Evolutionary conservation across 2,888 invertebrate species (phyloP).

Genomic region (Eupithecia vulgata): DNA sequence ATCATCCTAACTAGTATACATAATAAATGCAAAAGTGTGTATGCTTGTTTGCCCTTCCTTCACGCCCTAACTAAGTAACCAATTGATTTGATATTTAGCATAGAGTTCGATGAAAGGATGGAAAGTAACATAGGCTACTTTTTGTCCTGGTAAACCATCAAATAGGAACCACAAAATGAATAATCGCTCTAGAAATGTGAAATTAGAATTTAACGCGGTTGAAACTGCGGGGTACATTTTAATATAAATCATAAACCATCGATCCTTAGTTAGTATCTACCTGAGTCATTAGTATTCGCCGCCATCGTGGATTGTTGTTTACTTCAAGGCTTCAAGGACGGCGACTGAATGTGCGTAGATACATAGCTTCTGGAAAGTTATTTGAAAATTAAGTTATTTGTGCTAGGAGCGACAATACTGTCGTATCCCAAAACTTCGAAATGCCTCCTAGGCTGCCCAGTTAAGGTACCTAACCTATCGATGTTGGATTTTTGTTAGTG

Average conservation of each 20-base stretch:
- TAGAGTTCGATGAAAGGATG: no score
- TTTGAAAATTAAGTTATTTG: background rate
- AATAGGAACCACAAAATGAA: no score
- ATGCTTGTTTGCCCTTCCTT: no score
- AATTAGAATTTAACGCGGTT: no score
- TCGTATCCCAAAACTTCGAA: background rate
- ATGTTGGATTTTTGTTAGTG: background rate
- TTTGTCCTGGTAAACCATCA: no score
- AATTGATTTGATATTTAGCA: no score
- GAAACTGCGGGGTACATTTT: no score
- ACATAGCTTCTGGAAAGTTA: conserved; percentile 6
- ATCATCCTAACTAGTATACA: no score
- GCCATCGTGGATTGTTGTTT: conserved; percentile 47
- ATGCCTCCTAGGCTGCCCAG: background rate
- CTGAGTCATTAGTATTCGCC: conserved; percentile 44
- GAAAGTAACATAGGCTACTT: no score
- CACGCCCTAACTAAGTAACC: no score
- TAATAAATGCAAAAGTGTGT: no score
- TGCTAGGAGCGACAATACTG: background rate
- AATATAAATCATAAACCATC: conserved; percentile 13
- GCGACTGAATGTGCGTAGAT: conserved; percentile 1
- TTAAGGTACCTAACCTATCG: background rate
- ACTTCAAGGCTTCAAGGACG: conserved; percentile 49
- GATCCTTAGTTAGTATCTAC: background rate
- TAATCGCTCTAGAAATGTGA: no score